Conservation (phyloP, 2,797 vertebrate genomes). For the Smutsia gigantea region DNA sequence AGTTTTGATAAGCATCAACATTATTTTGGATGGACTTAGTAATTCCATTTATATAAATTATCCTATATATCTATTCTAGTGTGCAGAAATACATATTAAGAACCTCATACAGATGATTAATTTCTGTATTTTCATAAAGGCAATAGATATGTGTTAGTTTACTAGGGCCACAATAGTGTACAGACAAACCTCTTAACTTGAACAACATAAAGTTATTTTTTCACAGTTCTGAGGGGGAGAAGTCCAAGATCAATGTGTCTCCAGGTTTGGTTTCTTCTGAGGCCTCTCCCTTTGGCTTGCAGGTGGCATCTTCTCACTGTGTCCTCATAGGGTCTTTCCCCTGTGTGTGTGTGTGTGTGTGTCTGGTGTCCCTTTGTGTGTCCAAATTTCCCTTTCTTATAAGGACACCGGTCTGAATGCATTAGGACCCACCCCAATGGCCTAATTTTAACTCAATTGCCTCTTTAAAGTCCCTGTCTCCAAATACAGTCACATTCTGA, state of each 20-base stretch:
- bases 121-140: neutral
- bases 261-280: neutral
- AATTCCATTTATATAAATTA: neutral
- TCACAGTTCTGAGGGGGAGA: neutral
- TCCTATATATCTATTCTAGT: neutral
- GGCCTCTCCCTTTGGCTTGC: fast-evolving
- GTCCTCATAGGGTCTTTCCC: neutral
- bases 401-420: neutral
- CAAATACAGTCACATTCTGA: neutral
- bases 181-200: neutral
- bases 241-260: neutral
- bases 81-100: neutral
- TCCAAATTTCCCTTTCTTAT: neutral
- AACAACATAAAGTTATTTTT: neutral
- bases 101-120: neutral
- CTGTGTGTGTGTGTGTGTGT: fast-evolving
- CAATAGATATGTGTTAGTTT: neutral
- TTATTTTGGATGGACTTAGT: neutral
- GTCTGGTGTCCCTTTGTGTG: neutral
- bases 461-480: neutral
- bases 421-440: neutral
- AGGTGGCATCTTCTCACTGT: neutral
- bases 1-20: neutral
- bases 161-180: neutral
- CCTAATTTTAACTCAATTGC: neutral